Conservation (phyloP, 1,140 invertebrate species). For the Rhopalosiphum maidis region DNA sequence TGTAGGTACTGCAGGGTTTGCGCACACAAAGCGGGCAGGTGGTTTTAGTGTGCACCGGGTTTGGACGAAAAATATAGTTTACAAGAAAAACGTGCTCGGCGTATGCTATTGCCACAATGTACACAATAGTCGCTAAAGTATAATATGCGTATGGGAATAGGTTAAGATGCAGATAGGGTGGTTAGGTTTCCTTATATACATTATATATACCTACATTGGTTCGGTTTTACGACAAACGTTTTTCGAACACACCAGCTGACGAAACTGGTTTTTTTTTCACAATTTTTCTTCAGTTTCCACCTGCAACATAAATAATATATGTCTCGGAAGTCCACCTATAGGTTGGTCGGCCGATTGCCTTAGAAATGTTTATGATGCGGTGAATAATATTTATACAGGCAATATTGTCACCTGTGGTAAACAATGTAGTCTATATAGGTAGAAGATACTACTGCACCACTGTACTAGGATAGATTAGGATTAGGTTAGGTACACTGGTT, state of each 20-base stretch:
- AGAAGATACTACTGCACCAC: not conserved
- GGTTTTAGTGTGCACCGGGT: not conserved
- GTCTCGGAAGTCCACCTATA: not conserved
- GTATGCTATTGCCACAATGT: not conserved
- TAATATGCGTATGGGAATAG: not conserved
- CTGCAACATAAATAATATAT: not conserved
- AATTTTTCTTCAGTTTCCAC: not conserved
- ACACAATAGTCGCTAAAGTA: not conserved
- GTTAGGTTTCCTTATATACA: not conserved
- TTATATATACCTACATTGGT: not conserved
- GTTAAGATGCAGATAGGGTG: not conserved
- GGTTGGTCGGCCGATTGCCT: not conserved
- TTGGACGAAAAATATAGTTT: not conserved
- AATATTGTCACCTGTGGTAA: not conserved
- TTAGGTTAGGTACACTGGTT: too few species aligned
- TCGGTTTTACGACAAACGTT: not conserved
- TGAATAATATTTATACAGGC: not conserved
- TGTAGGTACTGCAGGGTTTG: not conserved
- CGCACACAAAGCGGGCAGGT: not conserved
- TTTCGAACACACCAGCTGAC: constrained; percentile 9
- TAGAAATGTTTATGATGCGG: not conserved
- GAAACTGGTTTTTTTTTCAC: not conserved
- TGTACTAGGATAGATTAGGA: not conserved
- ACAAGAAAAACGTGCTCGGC: not conserved
- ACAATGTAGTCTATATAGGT: not conserved